Conservation (phyloP, 2,113 vertebrate species). For the Noctilio leporinus region DNA sequence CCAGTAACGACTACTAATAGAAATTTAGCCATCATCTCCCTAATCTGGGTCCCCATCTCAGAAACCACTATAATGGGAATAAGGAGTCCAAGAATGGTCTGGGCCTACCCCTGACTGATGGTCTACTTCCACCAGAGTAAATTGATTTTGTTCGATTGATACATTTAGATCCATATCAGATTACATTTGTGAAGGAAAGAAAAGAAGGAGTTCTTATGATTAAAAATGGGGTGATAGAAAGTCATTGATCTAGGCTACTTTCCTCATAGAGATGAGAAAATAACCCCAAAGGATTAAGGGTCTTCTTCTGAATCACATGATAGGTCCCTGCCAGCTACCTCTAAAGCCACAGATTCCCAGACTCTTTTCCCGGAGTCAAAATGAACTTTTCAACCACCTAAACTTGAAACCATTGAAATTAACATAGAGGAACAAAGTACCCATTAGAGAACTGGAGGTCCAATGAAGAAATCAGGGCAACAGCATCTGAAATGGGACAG, state of each 20-base stretch:
- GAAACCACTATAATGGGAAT: background rate
- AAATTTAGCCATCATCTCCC: background rate
- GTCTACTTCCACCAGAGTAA: background rate
- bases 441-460: background rate
- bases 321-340: background rate
- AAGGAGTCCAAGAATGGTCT: background rate
- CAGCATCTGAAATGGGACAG: background rate
- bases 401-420: background rate
- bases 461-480: background rate
- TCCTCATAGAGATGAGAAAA: background rate
- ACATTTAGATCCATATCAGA: background rate
- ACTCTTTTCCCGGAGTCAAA: conserved; percentile 3
- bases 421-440: background rate
- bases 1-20: background rate
- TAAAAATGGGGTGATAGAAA: background rate
- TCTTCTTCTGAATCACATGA: background rate
- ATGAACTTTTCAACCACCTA: background rate
- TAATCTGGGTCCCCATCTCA: background rate
- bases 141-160: background rate
- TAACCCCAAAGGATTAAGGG: background rate
- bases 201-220: background rate
- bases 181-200: background rate
- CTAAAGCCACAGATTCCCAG: background rate
- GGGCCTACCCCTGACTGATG: too few species aligned
- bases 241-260: background rate